Evolutionary conservation across 1,140 invertebrate species (phyloP), one percentile per base, ranked within the genome.

Genomic region (Akabosia matsudoensis): DNA sequence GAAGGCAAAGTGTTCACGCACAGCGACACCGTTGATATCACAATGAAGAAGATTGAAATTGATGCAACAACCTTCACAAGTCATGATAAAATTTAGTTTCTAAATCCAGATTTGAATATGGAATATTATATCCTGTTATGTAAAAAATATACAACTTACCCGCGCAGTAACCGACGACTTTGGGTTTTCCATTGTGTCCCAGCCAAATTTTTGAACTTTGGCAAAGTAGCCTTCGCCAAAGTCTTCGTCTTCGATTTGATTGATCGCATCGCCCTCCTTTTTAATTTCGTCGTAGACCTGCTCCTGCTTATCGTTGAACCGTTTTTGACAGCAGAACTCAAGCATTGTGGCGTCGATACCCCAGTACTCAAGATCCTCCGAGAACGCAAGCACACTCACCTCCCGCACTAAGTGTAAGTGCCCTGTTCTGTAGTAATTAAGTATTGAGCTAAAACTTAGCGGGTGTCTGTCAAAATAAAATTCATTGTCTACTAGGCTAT

Each of bases 401-500:
- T 98, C 96, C 85, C 98, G 96, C 78, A 97, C 95, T 82, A 98
- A 89, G 87, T 99, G 97, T 73, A 99, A 88, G 85, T 98, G 97
- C 34, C 96, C 96, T 74, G 96, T 97, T 79, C 97, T 90, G 87
- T 98, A 98, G 86, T 98, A 98, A 87, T 98, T 98, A 76, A 99
- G 88, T 79, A 99, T 96, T 78, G 95, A 97, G 86, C 93, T 94
- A 86, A 99, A 98, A 79, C 95, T 96, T 83, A 96, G 93, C 75
- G 97, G 97, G 86, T 98, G 96, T 74, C 97, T 90, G 86, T 99
- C 97, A 87, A 99, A 98, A 87, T 98, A 99, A 85, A 97, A 99
- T 87, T 98, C 97, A 88, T 97, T 98, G 86, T 97, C 94, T 79
- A 93, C 90, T 64, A 97, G 88, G 56, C 93, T 95, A 86, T 97